Evolutionary conservation across 2,797 vertebrate genomes (phyloP).

Genomic region (Crenuchus spilurus): DNA sequence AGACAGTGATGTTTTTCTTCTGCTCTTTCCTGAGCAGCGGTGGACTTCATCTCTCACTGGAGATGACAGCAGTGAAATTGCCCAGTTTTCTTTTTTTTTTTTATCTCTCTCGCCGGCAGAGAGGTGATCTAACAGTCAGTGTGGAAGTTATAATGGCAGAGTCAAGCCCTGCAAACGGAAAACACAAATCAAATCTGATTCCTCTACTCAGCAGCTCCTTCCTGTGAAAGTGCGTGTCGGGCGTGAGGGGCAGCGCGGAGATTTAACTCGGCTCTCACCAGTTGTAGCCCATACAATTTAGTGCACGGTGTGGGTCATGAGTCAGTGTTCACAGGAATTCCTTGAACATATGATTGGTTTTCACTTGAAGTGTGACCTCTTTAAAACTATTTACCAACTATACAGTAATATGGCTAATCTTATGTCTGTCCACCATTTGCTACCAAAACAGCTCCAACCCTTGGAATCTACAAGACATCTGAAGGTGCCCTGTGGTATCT

Average conservation of each 20-base stretch:
- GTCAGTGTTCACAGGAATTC: background rate
- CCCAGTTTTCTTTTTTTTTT: background rate
- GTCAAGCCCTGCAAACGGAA: constrained; percentile 15
- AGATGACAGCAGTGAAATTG: constrained; percentile 38
- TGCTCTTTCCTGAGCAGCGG: constrained; percentile 28
- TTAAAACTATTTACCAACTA: too few species aligned
- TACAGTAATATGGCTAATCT: too few species aligned
- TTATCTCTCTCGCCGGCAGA: constrained; percentile 8
- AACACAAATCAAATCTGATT: constrained; percentile 27
- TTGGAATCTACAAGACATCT: too few species aligned
- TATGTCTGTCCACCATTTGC: too few species aligned
- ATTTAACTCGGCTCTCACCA: background rate
- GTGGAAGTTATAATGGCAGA: constrained; percentile 33
- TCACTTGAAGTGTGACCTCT: background rate
- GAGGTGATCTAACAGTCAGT: constrained; percentile 34
- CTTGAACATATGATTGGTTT: background rate
- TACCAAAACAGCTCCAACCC: too few species aligned
- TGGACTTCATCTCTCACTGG: constrained; percentile 45
- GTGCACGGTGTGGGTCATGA: background rate
- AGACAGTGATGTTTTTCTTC: constrained; percentile 25
- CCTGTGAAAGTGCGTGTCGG: background rate
- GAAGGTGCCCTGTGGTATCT: too few species aligned
- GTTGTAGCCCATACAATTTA: background rate
- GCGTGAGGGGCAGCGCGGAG: background rate
- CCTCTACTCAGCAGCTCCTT: constrained; percentile 27